These are phyloP conservation scores for Aphelinus certus DNA, from an alignment of 1,140 invertebrate species.

Conservation along the genomic window DNA sequence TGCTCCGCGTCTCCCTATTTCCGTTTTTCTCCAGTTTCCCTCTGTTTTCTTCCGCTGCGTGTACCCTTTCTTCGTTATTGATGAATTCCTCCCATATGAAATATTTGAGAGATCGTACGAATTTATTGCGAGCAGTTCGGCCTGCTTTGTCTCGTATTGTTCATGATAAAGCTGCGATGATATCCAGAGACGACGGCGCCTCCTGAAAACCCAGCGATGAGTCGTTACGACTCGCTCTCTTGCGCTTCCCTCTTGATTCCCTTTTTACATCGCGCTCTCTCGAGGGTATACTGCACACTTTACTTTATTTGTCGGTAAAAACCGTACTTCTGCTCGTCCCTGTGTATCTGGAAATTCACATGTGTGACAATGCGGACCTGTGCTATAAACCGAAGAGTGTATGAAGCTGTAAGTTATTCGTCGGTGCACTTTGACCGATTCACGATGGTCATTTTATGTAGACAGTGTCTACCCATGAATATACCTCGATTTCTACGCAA, in stretches of 20 bases:
- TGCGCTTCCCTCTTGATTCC: neutral
- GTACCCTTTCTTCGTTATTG: conserved; percentile 56
- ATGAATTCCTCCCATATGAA: conserved; percentile 68
- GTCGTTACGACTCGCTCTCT: conserved; percentile 44
- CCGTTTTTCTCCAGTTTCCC: conserved; percentile 18
- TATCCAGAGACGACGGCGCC: conserved; percentile 49
- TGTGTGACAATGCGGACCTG: conserved; percentile 17
- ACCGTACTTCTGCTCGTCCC: conserved; percentile 9
- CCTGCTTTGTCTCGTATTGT: conserved; percentile 65
- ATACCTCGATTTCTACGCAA: no score
- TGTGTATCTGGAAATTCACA: conserved; percentile 16
- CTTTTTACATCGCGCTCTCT: conserved; percentile 10
- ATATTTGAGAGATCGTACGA: conserved; percentile 62
- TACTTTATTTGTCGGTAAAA: conserved; percentile 34
- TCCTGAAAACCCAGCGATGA: conserved; percentile 52
- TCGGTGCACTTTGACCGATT: conserved; percentile 7
- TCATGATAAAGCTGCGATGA: conserved; percentile 64
- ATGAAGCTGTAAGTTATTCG: neutral
- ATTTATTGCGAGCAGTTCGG: conserved; percentile 65
- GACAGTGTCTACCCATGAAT: no score
- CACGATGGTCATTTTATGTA: conserved; percentile 14
- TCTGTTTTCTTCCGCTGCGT: conserved; percentile 6
- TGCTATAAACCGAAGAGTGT: conserved; percentile 13
- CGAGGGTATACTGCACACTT: conserved; percentile 6
- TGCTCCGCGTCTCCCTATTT: conserved; percentile 15